Percentiles rank a stretch among this genome's conserved stretches.
phyloP scores from a whole-genome alignment of 2,797 vertebrate species.

The Prunella strophiata region DNA sequence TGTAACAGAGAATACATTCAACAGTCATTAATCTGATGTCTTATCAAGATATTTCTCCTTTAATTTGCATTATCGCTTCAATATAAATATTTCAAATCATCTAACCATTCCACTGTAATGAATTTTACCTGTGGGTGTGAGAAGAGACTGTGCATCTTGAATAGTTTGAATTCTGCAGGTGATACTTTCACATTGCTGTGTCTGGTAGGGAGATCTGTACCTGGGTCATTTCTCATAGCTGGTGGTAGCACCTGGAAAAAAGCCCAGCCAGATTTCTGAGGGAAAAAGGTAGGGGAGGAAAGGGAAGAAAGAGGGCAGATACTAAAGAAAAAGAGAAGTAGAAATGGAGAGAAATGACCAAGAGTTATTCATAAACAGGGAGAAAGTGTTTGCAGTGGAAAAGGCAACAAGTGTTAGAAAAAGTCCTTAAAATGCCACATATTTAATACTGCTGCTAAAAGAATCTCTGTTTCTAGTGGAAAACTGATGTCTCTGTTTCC shows the following conservation, averaged over 20 bases:
- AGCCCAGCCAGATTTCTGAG: neutral
- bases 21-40: neutral
- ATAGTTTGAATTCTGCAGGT: neutral
- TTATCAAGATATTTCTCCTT: neutral
- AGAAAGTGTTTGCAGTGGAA: neutral
- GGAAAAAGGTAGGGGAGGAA: neutral
- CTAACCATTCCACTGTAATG: neutral
- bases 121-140: neutral
- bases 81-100: neutral
- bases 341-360: neutral
- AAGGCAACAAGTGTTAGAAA: neutral
- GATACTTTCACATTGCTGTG: neutral
- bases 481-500: neutral
- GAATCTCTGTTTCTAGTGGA: neutral
- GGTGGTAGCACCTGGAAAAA: neutral
- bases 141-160: neutral
- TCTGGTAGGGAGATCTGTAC: neutral
- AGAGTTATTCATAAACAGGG: neutral
- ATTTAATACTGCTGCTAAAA: neutral
- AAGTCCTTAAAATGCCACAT: neutral
- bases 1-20: neutral
- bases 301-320: neutral
- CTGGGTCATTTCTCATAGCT: neutral
- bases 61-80: neutral
- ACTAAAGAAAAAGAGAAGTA: neutral